Evolutionary conservation across 2,113 vertebrate genomes (phyloP).

Genomic region (Euleptes europaea): DNA sequence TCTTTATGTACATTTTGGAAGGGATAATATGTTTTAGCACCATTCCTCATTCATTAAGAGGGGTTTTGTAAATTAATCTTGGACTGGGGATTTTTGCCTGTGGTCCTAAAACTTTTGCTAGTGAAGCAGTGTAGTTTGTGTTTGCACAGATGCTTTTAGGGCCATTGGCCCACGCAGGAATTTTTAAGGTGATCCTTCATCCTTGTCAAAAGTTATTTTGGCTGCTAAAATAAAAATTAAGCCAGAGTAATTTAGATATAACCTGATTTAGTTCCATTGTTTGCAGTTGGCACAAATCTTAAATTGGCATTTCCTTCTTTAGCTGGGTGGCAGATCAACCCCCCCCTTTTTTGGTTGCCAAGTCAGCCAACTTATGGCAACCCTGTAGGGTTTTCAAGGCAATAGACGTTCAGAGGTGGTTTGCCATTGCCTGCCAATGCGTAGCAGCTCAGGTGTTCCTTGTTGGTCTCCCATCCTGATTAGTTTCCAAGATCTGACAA

Average conservation of each 20-base stretch:
- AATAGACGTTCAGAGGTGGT: too few relatives aligned
- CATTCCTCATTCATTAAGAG: neutral
- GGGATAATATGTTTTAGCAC: neutral
- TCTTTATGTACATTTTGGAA: accelerated
- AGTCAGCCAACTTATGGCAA: too few relatives aligned
- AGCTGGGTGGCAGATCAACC: neutral
- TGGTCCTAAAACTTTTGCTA: neutral
- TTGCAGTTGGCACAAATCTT: neutral
- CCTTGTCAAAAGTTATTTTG: neutral
- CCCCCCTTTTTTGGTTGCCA: too few relatives aligned
- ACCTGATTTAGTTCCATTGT: neutral
- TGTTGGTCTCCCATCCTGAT: too few relatives aligned
- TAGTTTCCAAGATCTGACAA: too few relatives aligned
- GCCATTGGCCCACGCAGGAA: slow-evolving; percentile 5
- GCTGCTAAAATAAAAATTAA: neutral
- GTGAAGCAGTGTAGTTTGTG: neutral
- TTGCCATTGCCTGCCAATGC: too few relatives aligned
- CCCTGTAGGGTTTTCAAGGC: too few relatives aligned
- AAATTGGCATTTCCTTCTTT: neutral
- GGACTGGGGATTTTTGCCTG: neutral
- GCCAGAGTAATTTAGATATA: neutral
- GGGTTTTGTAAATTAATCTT: neutral
- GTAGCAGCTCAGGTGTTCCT: too few relatives aligned
- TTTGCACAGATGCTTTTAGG: neutral
- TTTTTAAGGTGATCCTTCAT: neutral